Evolutionary conservation across 2,113 vertebrate species (phyloP).

Genomic region (Cichladusa arquata): DNA sequence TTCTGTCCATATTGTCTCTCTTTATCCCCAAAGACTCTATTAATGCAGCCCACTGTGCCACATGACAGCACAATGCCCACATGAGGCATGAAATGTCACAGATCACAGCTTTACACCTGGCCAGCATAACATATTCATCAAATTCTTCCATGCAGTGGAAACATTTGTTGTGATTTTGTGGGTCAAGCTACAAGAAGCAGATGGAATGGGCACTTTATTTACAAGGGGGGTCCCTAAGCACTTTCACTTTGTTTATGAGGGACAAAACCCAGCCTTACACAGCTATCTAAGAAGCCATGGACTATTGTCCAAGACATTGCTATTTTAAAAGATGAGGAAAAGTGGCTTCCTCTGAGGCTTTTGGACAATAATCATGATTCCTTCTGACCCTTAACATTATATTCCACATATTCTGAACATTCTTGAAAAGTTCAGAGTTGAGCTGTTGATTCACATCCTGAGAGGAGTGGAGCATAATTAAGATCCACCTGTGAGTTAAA

Average conservation of each 20-base stretch:
- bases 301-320: background rate
- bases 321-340: background rate
- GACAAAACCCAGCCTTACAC: background rate
- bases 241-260: background rate
- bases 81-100: slow-evolving; percentile 51
- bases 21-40: slow-evolving; percentile 45
- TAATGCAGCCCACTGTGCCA: slow-evolving; percentile 31
- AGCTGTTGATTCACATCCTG: background rate
- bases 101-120: slow-evolving; percentile 61
- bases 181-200: slow-evolving; percentile 42
- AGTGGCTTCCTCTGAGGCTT: background rate
- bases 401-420: background rate
- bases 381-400: background rate
- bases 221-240: background rate
- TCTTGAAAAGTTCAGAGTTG: background rate
- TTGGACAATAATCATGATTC: accelerated
- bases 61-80: slow-evolving; percentile 47
- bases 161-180: slow-evolving; percentile 40
- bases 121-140: slow-evolving; percentile 24
- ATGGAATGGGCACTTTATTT: slow-evolving; percentile 24
- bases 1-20: slow-evolving; percentile 35
- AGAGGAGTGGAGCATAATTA: background rate
- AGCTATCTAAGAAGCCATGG: background rate
- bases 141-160: background rate
- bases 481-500: background rate